Evolutionary conservation across 2,888 invertebrate species (phyloP), one percentile per base, ranked within the genome.

Genomic region (Luffia ferchaultella): DNA sequence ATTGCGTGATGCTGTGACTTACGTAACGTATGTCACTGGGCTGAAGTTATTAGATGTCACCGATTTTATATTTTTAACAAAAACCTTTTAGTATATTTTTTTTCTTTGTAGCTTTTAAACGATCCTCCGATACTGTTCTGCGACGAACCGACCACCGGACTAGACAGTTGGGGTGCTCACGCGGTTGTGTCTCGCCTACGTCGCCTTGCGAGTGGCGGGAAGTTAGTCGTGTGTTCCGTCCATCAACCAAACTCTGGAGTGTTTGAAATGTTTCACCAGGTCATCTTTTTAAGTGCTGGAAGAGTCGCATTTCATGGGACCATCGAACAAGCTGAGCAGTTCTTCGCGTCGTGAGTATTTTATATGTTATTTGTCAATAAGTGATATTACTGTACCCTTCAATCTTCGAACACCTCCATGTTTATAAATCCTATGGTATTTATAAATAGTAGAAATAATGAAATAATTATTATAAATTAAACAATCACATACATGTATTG

Each of bases 121-220:
- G 93, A 97, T 67, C 97, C 97, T 0, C 89, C 91, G 2, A 87
- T 97, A 51, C 74, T 97, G 49, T 96, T 97, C 76, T 96, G 96
- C 68, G 97, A 97, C 65, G 97, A 97, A 67, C 96, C 96, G 0
- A 97, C 96, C 0, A 95, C 95, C 0, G 96, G 97, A 0, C 73
- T 97, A 49, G 97, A 97, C 73, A 95, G 95, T 59, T 96, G 89
- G 72, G 94, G 91, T 65, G 96, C 97, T 0, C 89, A 89, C 55
- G 88, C 89, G 16, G 93, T 97, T 0, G 89, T 95, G 9, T 87
- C 89, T 55, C 88, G 90, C 0, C 75, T 93, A 20, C 83, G 88
- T 42, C 85, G 86, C 57, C 80, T 92, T 30, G 85, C 92, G 9
- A 72, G 74, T 44, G 84, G 87, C 30, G 92, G 93, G 2, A 93